Percentiles rank a stretch among this genome's conserved stretches.
Conservation (phyloP, 2,888 invertebrate genomes). For the Ichneumoninae sp. region DNA sequence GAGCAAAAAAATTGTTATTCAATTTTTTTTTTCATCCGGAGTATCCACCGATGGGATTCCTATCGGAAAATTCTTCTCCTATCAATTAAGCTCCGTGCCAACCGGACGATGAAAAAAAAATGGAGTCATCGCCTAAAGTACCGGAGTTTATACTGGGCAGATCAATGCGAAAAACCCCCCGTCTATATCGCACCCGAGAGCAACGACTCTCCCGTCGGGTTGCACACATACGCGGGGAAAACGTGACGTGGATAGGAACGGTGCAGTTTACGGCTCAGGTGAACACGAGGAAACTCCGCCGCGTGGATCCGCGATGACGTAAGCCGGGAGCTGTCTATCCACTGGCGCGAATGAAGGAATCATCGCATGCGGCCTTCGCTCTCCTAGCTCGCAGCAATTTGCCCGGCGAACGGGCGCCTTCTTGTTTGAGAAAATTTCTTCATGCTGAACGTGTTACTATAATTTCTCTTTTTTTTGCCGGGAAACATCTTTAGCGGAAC, state of each 20-base stretch:
- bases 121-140: neutral
- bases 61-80: neutral
- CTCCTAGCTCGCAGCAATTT: neutral
- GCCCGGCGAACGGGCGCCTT: neutral
- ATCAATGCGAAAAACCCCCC: neutral
- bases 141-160: neutral
- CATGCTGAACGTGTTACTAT: neutral
- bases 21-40: neutral
- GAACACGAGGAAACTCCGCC: constrained; percentile 66
- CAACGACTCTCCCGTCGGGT: constrained; percentile 28
- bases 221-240: neutral
- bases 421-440: constrained; percentile 2
- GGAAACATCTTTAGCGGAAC: neutral
- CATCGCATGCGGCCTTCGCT: constrained; percentile 31
- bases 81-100: neutral
- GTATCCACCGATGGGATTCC: neutral
- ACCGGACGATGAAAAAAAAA: neutral
- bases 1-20: neutral
- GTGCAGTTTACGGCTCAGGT: constrained; percentile 23
- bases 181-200: constrained; percentile 6
- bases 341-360: constrained; percentile 27
- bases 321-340: constrained; percentile 50
- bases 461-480: neutral
- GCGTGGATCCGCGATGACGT: constrained; percentile 71
- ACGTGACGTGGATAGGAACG: neutral